phyloP scores from a whole-genome alignment of 2,113 vertebrate genomes.

The Hippocampus barbouri region DNA sequence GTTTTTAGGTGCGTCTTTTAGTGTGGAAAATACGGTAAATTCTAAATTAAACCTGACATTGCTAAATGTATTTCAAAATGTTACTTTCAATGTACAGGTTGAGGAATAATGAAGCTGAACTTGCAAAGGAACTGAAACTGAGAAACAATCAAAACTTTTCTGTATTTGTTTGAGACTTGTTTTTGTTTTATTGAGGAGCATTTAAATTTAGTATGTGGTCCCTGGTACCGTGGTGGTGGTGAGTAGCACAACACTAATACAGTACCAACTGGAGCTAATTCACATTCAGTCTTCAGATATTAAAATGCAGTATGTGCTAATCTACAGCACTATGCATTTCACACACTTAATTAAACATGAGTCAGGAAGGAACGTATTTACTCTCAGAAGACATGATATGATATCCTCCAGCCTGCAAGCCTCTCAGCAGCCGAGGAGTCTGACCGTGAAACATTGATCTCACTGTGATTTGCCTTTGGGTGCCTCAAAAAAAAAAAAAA shows the following conservation, averaged over 20 bases:
- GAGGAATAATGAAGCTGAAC: neutral
- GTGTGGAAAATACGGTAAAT: neutral
- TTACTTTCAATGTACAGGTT: neutral
- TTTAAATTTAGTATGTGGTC: neutral
- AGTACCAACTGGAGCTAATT: neutral
- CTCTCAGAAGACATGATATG: constrained; percentile 32
- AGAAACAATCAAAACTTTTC: neutral
- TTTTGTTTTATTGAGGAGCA: no score
- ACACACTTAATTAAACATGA: constrained; percentile 38
- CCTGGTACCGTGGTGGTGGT: neutral
- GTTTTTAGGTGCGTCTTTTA: no score
- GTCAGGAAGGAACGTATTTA: constrained; percentile 22
- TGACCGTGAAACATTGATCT: constrained; percentile 55
- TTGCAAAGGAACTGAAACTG: neutral
- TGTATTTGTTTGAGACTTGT: no score
- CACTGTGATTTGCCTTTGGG: constrained; percentile 55
- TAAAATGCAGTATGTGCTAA: constrained; percentile 8
- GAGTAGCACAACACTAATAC: neutral
- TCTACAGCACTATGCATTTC: neutral
- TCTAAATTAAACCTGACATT: neutral
- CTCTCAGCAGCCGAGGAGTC: constrained; percentile 16
- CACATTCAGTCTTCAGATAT: neutral
- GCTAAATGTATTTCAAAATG: neutral
- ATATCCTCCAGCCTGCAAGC: constrained; percentile 24
- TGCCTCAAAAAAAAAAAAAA: constrained; percentile 62